Base-by-base conservation (phyloP, 2,888 invertebrate genomes). In the Arge pagana region DNA sequence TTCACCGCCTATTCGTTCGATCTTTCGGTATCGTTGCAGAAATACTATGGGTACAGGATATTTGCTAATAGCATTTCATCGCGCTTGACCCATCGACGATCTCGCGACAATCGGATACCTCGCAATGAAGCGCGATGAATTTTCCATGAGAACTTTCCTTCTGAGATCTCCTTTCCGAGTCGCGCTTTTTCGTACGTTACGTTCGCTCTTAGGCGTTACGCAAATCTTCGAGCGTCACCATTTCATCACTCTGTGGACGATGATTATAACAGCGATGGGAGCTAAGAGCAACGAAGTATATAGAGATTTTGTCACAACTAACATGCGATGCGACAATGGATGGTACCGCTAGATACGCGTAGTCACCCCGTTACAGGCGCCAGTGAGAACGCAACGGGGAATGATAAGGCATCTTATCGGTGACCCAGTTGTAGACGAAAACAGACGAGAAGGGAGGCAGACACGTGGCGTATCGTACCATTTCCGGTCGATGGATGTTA, bases 301-400 rank as follows among this genome's bases (percentile, higher is more conserved):
- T 33, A 33, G 33, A 33, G 35, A 45, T 35, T 15, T n/a, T 26
- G n/a, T 26, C 10, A 45, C 13, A 10, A 10, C 23, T 11, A 24
- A 19, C 45, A 30, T 11, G 31, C 33, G 4, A 11, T 26, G 11
- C 5, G 21, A 45, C 16, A 18, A 24, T 33, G 5, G 4, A 24
- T 33, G 15, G 13, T 7, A 7, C 13, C 11, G n/a, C 15, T 30
- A 16, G 21, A 30, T 30, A 30, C 30, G 42, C 28, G 3, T 42
- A 11, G 45, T 45, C 33, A 33, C 23, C 23, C 10, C 33, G 45
- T 33, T 33, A 45, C 33, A 45, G 45, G 31, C 45, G 33, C 45
- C 45, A 33, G 45, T 35, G 31, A 45, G 23, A 33, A 45, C 45
- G 45, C 45, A 35, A 33, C 31, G 31, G n/a, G n/a, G 33, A 45